phyloP scores from a whole-genome alignment of 2,113 vertebrate genomes.

The Prochilodus magdalenae region DNA sequence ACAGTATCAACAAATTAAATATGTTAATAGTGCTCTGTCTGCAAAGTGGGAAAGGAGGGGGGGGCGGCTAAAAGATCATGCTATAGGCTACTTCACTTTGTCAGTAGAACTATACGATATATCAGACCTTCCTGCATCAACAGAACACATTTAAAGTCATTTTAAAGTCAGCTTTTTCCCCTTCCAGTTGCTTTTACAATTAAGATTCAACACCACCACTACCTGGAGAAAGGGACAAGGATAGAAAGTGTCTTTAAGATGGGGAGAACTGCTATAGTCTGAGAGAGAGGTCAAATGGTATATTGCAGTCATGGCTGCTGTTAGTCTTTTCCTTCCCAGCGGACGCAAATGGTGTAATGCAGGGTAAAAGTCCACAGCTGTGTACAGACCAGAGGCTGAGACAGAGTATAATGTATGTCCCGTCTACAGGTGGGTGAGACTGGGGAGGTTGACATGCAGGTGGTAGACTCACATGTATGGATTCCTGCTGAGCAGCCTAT shows the following conservation, averaged over 20 bases:
- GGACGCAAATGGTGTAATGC: slow-evolving; percentile 59
- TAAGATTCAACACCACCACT: slow-evolving; percentile 28
- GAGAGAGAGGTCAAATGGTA: slow-evolving; percentile 61
- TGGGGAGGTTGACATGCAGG: slow-evolving; percentile 65
- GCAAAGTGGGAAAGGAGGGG: neutral
- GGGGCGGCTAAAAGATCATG: slow-evolving; percentile 16
- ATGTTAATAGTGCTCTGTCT: slow-evolving; percentile 66
- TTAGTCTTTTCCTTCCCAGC: slow-evolving; percentile 59
- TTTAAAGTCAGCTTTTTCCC: slow-evolving; percentile 76
- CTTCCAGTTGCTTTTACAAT: slow-evolving; percentile 20
- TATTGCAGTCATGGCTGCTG: slow-evolving; percentile 24
- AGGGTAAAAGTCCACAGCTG: slow-evolving; percentile 49
- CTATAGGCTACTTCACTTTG: slow-evolving; percentile 67
- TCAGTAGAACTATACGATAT: slow-evolving; percentile 74
- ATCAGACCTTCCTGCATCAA: slow-evolving; percentile 69
- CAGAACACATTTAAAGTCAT: slow-evolving; percentile 76
- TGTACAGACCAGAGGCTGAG: slow-evolving; percentile 7
- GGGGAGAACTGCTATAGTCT: slow-evolving; percentile 57
- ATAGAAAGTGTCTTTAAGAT: slow-evolving; percentile 46
- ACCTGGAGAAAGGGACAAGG: slow-evolving; percentile 59
- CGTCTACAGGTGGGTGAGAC: slow-evolving; percentile 63
- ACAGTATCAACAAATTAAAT: slow-evolving; percentile 80
- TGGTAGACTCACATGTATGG: slow-evolving; percentile 78
- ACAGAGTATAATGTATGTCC: slow-evolving; percentile 22
- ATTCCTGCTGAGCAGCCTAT: slow-evolving; percentile 78